Conservation (phyloP, 2,888 invertebrate species). For the Cactoblastis cactorum region DNA sequence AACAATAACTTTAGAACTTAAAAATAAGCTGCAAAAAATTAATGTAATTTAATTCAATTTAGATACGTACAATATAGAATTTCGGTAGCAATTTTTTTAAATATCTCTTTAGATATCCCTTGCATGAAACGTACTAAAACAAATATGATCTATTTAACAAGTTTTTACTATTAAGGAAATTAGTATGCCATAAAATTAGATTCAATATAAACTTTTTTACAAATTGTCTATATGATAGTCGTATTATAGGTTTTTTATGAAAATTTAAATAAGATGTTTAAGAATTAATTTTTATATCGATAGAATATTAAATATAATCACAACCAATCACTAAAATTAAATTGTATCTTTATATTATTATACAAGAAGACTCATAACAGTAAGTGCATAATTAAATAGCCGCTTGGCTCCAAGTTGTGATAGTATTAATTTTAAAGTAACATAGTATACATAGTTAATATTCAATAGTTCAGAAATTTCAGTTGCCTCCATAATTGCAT, state of each 20-base stretch:
- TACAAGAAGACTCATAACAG: constrained; percentile 7
- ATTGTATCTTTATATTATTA: not conserved
- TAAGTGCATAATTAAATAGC: constrained; percentile 13
- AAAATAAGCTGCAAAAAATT: too few relatives aligned
- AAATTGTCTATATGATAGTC: constrained; percentile 32
- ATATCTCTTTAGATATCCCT: not conserved
- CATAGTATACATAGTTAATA: constrained; percentile 12
- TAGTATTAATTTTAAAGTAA: constrained; percentile 28
- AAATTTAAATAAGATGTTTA: constrained; percentile 14
- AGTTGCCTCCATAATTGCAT: constrained; percentile 6
- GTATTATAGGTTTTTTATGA: constrained; percentile 20
- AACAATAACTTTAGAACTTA: too few relatives aligned
- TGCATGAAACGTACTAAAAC: not conserved
- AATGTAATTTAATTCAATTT: too few relatives aligned
- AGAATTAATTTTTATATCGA: not conserved
- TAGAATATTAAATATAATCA: not conserved
- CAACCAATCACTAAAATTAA: not conserved
- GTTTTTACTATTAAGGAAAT: constrained; percentile 28
- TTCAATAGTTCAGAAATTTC: constrained; percentile 16
- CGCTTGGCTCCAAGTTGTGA: constrained; percentile 34
- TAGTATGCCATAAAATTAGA: constrained; percentile 68
- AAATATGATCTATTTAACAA: not conserved
- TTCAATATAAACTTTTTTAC: constrained; percentile 51
- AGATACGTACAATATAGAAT: not conserved
- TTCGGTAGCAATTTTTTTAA: not conserved